Percentiles rank a stretch among this genome's conserved stretches.
These are phyloP conservation scores for Erannis defoliaria DNA, from an alignment of 2,888 invertebrate species.

Conservation along the genomic window DNA sequence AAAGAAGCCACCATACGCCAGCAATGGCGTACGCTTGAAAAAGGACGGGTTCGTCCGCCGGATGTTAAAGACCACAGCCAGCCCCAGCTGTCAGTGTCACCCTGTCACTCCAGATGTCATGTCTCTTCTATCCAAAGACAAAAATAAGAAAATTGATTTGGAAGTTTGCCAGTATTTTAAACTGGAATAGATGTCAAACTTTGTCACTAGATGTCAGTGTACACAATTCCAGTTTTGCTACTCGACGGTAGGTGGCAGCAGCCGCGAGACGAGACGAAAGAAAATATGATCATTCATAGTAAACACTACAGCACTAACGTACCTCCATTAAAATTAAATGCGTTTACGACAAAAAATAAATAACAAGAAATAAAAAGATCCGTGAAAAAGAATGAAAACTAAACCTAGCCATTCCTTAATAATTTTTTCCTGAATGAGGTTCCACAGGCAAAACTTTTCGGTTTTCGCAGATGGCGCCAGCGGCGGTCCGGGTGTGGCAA, in stretches of 20 bases:
- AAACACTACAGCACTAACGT: no score
- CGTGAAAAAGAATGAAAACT: no score
- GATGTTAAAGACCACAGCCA: constrained; percentile 68
- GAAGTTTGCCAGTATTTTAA: constrained; percentile 50
- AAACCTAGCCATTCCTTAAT: no score
- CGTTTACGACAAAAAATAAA: no score
- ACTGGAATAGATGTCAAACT: constrained; percentile 11
- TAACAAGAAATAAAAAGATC: no score
- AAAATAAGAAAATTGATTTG: no score
- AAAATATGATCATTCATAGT: neutral
- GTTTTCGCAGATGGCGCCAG: no score
- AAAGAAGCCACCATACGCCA: constrained; percentile 93
- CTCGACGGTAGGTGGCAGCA: constrained; percentile 45
- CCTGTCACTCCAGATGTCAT: no score
- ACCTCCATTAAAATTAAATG: no score
- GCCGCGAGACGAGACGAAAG: neutral
- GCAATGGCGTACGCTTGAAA: constrained; percentile 95
- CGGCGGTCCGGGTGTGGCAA: no score
- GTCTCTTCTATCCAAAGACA: constrained; percentile 63
- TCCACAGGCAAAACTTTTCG: no score
- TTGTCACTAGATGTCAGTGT: constrained; percentile 7
- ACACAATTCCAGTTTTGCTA: constrained; percentile 35
- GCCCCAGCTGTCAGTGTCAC: constrained; percentile 36
- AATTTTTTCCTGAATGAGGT: no score
- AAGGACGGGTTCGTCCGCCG: constrained; percentile 86